Conservation (phyloP, 2,888 invertebrate genomes). For the Baccha elongata region DNA sequence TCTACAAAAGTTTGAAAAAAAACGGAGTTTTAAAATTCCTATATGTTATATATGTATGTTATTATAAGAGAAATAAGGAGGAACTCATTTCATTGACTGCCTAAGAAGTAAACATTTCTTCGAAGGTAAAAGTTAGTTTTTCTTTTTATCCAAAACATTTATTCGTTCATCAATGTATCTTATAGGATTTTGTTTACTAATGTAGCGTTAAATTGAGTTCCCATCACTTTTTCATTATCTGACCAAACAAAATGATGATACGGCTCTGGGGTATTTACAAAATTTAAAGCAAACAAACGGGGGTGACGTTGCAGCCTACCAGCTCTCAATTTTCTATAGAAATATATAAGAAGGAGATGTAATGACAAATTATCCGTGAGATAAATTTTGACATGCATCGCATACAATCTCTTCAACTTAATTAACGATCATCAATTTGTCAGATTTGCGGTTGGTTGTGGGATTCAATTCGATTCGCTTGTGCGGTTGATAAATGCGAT, state of each 20-base stretch:
- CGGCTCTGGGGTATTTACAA: neutral
- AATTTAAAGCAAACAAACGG: slow-evolving; percentile 9
- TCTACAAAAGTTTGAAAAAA: too few species aligned
- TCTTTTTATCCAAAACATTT: too few species aligned
- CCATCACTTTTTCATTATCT: neutral
- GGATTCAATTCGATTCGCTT: slow-evolving; percentile 49
- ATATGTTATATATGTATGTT: too few species aligned
- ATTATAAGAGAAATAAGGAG: too few species aligned
- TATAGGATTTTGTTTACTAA: neutral
- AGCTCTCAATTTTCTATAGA: slow-evolving; percentile 18
- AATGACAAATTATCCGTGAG: slow-evolving; percentile 64
- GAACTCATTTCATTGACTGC: too few species aligned
- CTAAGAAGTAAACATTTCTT: too few species aligned
- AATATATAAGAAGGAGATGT: slow-evolving; percentile 38
- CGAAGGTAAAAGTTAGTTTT: too few species aligned
- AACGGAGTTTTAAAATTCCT: too few species aligned
- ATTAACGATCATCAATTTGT: slow-evolving; percentile 73
- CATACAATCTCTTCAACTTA: slow-evolving; percentile 70
- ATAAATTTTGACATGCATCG: slow-evolving; percentile 70
- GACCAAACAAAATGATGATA: neutral
- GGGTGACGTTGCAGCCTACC: neutral
- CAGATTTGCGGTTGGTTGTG: slow-evolving; percentile 41
- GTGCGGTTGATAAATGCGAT: slow-evolving; percentile 61
- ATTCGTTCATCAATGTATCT: too few species aligned
- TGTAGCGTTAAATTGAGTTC: slow-evolving; percentile 24